Evolutionary conservation across 2,797 vertebrate genomes (phyloP).

Genomic region (Scarus forsteni): DNA sequence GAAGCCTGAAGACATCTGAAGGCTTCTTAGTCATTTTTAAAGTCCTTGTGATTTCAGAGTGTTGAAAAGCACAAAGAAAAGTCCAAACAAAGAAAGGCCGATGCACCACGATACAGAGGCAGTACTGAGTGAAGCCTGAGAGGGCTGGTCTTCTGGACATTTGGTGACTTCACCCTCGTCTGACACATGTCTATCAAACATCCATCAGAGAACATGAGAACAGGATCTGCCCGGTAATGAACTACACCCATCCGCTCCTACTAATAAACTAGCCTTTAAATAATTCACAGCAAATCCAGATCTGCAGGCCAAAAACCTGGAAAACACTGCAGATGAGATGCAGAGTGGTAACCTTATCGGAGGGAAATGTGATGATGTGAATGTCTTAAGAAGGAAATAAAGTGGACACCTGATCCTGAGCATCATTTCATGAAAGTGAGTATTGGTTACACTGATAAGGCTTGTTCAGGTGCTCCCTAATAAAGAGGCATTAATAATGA

Average conservation of each 20-base stretch:
- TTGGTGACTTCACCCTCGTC: background rate
- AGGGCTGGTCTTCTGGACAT: constrained; percentile 4
- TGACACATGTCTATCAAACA: constrained; percentile 36
- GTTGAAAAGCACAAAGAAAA: background rate
- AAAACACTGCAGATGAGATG: constrained; percentile 22
- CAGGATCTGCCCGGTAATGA: constrained; percentile 51
- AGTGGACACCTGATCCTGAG: constrained; percentile 70
- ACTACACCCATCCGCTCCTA: constrained; percentile 10
- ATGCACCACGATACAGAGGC: background rate
- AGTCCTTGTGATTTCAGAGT: background rate
- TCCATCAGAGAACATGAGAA: constrained; percentile 34
- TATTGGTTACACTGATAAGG: constrained; percentile 71
- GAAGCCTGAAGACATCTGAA: constrained; percentile 6
- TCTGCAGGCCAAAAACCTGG: constrained; percentile 28
- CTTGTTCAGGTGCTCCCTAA: constrained; percentile 42
- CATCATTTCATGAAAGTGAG: constrained; percentile 71
- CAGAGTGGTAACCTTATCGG: constrained; percentile 70
- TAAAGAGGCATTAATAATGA: constrained; percentile 52
- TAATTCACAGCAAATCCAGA: constrained; percentile 69
- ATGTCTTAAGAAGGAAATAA: constrained; percentile 64
- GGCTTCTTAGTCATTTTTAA: constrained; percentile 33
- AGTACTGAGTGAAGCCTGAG: background rate
- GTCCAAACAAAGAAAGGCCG: background rate
- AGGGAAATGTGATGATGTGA: constrained; percentile 41
- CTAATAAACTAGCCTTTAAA: constrained; percentile 62